Percentiles rank a stretch among this genome's conserved stretches.
These are phyloP conservation scores for Meteorus cinctellus DNA, from an alignment of 2,888 invertebrate genomes.

Conservation along the genomic window DNA sequence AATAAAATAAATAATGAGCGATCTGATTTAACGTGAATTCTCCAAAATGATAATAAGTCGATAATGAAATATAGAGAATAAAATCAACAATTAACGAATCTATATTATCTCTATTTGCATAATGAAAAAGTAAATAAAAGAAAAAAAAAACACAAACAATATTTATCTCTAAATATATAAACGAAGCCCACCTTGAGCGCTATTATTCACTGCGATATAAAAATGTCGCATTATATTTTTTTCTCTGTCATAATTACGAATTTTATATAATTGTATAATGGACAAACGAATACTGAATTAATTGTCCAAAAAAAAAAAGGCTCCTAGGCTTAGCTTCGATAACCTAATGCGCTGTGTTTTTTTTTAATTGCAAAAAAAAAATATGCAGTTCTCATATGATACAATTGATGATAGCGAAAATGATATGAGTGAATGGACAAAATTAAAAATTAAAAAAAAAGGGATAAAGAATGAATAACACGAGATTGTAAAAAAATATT, in stretches of 20 bases:
- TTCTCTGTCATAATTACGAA: conserved; percentile 19
- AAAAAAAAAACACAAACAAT: conserved; percentile 5
- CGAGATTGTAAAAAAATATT: conserved; percentile 10
- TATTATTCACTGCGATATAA: conserved; percentile 12
- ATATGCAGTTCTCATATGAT: conserved; percentile 14
- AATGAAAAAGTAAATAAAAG: neutral
- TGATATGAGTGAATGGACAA: neutral
- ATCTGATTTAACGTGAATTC: conserved; percentile 28
- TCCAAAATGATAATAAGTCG: conserved; percentile 19
- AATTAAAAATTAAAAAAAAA: neutral
- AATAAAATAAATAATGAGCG: neutral
- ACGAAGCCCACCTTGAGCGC: conserved; percentile 31
- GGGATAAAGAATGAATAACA: no score
- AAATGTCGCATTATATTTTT: conserved; percentile 12
- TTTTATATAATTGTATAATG: conserved; percentile 12
- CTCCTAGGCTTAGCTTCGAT: conserved; percentile 34
- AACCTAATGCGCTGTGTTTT: conserved; percentile 28
- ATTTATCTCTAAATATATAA: conserved; percentile 11
- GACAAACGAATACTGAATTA: neutral
- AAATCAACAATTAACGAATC: conserved; percentile 30
- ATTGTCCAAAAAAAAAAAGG: conserved; percentile 26
- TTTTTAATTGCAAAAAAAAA: conserved; percentile 17
- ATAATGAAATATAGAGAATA: neutral
- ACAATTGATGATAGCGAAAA: conserved; percentile 9
- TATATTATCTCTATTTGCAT: conserved; percentile 11